Evolutionary conservation across 2,888 invertebrate genomes (phyloP), one percentile per base, ranked within the genome.

Genomic region (Leucophora obtusa): DNA sequence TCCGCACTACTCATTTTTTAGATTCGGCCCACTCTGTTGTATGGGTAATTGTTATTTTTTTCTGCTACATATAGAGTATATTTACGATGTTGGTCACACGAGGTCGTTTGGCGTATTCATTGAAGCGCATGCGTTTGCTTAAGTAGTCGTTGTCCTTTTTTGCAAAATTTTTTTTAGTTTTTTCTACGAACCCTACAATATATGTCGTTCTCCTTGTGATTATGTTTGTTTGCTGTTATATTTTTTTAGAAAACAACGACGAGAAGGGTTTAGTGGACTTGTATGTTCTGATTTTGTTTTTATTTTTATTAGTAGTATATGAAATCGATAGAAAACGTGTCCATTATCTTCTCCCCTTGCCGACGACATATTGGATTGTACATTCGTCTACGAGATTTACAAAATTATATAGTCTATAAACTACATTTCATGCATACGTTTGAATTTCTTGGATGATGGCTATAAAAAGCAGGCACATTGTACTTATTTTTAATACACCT

Each of bases 61-160:
- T 9, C 9, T 56, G 56, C 15, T 28, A n/a, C 24, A 15, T 38
- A 15, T 65, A 60, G 38, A 33, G 38, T 63, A 18, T 72, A 71
- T 81, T 77, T 81, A 81, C 80, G 72, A 81, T 77, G 66, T 80
- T 73, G 71, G 66, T 65, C 72, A 76, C 82, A 83, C 83, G 82
- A 83, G 83, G 82, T 82, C 77, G 78, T 79, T 79, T 79, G 75
- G 81, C 78, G 83, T 83, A 82, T 74, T 74, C 60, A 51, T 58
- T 72, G 71, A 47, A 72, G 83, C 84, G 84, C 77, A 82, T 83
- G 84, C 82, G 82, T 78, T 81, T 83, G 51, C 72, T 68, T 82
- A 66, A 81, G 77, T 80, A 82, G 68, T 78, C 75, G 66, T 75
- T 78, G 78, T 82, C 81, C 79, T 82, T 84, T 80, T 83, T 79